Percentiles rank a stretch among this genome's conserved stretches.
Evolutionary conservation across 2,113 vertebrate genomes (phyloP).

Genomic region (Mus spicilegus): DNA sequence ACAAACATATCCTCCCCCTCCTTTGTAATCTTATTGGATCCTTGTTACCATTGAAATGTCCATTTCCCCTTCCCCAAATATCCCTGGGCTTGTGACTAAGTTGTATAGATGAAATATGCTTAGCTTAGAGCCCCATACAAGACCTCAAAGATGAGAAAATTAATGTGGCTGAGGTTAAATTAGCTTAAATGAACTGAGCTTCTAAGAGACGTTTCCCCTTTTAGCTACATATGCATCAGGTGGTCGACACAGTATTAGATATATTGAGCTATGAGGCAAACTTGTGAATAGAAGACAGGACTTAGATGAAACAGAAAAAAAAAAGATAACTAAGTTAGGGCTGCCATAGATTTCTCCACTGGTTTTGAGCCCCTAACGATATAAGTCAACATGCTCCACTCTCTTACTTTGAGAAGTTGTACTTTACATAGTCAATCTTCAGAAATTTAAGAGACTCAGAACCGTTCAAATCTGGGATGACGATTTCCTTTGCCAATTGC

Average conservation of each 20-base stretch:
- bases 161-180: no score
- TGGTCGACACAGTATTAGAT: neutral
- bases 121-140: neutral
- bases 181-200: neutral
- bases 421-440: constrained; percentile 78
- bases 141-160: neutral
- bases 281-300: neutral
- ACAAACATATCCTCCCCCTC: neutral
- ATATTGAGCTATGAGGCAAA: neutral
- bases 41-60: neutral
- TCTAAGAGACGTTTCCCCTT: neutral
- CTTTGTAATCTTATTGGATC: neutral
- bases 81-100: neutral
- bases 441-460: constrained; percentile 78
- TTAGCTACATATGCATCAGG: neutral
- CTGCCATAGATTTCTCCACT: neutral
- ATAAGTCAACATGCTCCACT: neutral
- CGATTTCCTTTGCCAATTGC: constrained; percentile 61
- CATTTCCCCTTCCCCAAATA: neutral
- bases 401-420: constrained; percentile 81
- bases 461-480: constrained; percentile 70
- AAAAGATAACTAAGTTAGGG: neutral
- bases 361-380: neutral
- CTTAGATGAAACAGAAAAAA: neutral
- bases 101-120: neutral